phyloP scores from a whole-genome alignment of 1,140 invertebrate genomes.

The Aethina tumida region DNA sequence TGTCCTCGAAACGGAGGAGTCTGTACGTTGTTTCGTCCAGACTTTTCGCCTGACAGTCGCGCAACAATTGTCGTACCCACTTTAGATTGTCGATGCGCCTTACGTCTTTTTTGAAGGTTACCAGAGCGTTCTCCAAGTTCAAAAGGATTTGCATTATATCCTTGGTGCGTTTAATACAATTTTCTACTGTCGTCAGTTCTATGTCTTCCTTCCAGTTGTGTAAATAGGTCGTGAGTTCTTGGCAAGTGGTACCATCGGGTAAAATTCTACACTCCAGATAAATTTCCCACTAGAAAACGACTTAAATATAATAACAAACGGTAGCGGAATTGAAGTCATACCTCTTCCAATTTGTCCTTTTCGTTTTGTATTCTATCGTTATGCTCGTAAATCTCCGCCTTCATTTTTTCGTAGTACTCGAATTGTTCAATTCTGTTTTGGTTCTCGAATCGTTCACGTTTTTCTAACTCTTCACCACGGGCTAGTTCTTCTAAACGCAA shows the following conservation, averaged over 20 bases:
- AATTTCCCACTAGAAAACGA: constrained; percentile 43
- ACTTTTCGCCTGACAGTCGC: constrained; percentile 38
- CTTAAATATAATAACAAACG: neutral
- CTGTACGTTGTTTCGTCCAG: constrained; percentile 42
- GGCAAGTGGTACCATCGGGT: constrained; percentile 46
- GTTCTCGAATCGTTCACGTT: constrained; percentile 21
- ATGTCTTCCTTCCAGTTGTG: constrained; percentile 47
- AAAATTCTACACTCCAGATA: constrained; percentile 52
- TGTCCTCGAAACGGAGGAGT: constrained; percentile 42
- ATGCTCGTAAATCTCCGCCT: neutral
- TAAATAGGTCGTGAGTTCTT: constrained; percentile 50
- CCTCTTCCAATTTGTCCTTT: neutral
- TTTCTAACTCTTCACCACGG: constrained; percentile 25
- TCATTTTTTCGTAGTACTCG: constrained; percentile 3
- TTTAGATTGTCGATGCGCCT: constrained; percentile 36
- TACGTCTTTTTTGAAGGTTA: constrained; percentile 11
- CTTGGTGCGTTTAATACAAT: constrained; percentile 31
- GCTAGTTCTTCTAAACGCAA: constrained; percentile 19
- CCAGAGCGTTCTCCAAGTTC: neutral
- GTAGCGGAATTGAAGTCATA: neutral
- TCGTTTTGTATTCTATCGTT: neutral
- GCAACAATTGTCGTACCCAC: constrained; percentile 37
- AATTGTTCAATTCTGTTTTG: constrained; percentile 11
- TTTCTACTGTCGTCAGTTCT: constrained; percentile 36
- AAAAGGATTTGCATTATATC: constrained; percentile 35